These are phyloP conservation scores for Leptarthrus brevirostris DNA, from an alignment of 2,888 invertebrate genomes.

Conservation along the genomic window DNA sequence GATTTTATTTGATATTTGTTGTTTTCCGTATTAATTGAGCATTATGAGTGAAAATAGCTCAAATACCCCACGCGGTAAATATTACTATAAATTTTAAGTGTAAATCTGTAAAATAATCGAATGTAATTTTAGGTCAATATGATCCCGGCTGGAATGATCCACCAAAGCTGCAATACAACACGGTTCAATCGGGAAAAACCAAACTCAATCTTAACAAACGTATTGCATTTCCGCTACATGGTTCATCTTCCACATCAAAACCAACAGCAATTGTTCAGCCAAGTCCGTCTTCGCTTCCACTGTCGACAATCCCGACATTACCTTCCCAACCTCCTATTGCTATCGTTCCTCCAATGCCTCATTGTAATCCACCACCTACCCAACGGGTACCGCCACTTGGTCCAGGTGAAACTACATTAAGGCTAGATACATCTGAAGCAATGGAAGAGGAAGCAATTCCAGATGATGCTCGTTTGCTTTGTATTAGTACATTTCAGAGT, in stretches of 20 bases:
- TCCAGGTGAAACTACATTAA: not conserved
- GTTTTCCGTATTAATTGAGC: not conserved
- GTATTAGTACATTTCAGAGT: slow-evolving; percentile 50
- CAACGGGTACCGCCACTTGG: slow-evolving; percentile 6
- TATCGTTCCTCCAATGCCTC: slow-evolving; percentile 60
- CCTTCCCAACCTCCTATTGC: slow-evolving; percentile 58
- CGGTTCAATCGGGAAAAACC: slow-evolving; percentile 58
- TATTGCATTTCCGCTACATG: slow-evolving; percentile 63
- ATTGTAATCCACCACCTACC: slow-evolving; percentile 13
- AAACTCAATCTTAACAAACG: slow-evolving; percentile 64
- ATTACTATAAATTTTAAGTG: not conserved
- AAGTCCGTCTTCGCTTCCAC: slow-evolving; percentile 56
- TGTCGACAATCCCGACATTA: slow-evolving; percentile 47
- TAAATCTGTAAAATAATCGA: not conserved
- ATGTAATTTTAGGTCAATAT: slow-evolving; percentile 60
- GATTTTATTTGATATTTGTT: not conserved
- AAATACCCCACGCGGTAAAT: slow-evolving; percentile 38
- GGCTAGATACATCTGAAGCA: not conserved
- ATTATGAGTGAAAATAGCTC: slow-evolving; percentile 43
- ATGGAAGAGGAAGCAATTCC: not conserved
- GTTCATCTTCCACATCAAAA: slow-evolving; percentile 56
- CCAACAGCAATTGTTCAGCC: slow-evolving; percentile 61
- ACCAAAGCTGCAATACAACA: slow-evolving; percentile 60
- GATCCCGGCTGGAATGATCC: slow-evolving; percentile 67
- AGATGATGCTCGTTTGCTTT: slow-evolving; percentile 49